Evolutionary conservation across 2,888 invertebrate species (phyloP).

Genomic region (Eupithecia dodoneata): DNA sequence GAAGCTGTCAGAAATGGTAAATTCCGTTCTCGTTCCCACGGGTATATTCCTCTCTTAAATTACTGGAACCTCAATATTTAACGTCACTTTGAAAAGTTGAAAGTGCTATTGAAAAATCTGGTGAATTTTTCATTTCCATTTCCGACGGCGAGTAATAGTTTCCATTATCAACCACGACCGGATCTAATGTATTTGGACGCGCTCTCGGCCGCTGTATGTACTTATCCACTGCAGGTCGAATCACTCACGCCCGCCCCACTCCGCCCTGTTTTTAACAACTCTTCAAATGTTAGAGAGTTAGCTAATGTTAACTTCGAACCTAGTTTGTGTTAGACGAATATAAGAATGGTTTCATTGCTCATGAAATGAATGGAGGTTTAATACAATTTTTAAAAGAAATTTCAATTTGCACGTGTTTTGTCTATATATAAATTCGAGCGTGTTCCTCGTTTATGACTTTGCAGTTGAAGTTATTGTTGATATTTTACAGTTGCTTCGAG

Average conservation of each 20-base stretch:
- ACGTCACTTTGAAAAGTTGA: conserved; percentile 17
- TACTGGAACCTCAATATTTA: conserved; percentile 14
- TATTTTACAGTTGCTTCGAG: not conserved
- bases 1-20: not conserved
- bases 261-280: not conserved
- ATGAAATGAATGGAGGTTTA: not conserved
- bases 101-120: conserved; percentile 25
- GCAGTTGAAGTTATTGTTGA: not conserved
- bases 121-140: conserved; percentile 23
- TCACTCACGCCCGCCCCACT: not conserved
- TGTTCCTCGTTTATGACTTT: not conserved
- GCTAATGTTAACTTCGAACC: not conserved
- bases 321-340: not conserved
- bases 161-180: conserved; percentile 31
- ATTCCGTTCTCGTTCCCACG: not conserved
- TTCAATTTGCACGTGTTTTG: not conserved
- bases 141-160: conserved; percentile 36
- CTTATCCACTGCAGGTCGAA: not conserved
- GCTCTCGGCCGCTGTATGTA: not conserved
- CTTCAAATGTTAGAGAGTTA: not conserved
- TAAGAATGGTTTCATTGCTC: not conserved
- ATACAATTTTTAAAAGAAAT: not conserved
- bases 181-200: conserved; percentile 25
- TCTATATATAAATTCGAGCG: not conserved
- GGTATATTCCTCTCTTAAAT: conserved; percentile 5